phyloP scores from a whole-genome alignment of 2,888 invertebrate genomes.

The Molorchus minor region DNA sequence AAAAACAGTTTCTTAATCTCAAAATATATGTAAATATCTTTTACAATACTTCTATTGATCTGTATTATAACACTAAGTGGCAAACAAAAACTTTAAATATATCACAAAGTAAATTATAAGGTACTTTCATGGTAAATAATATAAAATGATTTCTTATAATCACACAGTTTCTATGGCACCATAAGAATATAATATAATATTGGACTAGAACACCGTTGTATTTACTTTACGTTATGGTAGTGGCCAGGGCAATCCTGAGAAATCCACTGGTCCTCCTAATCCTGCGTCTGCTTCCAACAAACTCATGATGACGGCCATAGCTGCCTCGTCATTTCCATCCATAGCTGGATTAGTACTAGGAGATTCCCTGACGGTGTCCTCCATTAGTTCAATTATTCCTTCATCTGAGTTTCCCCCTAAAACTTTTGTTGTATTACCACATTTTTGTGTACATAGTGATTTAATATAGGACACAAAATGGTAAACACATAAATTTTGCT shows the following conservation, averaged over 20 bases:
- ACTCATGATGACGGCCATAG: constrained; percentile 93
- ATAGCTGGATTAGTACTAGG: constrained; percentile 62
- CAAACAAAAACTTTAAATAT: not conserved
- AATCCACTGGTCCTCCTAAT: constrained; percentile 86
- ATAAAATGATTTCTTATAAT: not conserved
- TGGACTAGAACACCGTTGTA: constrained; percentile 1
- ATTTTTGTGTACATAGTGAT: too few relatives aligned
- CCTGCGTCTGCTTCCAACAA: constrained; percentile 89
- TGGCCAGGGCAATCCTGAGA: constrained; percentile 87
- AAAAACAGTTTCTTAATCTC: not conserved
- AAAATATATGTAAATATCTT: not conserved
- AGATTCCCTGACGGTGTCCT: constrained; percentile 64
- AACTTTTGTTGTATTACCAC: constrained; percentile 36
- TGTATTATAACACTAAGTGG: too few relatives aligned
- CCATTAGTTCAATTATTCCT: constrained; percentile 70
- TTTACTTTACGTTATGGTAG: constrained; percentile 66
- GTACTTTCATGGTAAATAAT: not conserved
- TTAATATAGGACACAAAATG: too few relatives aligned
- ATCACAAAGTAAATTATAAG: not conserved
- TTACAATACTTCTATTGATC: too few relatives aligned
- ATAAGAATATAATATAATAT: constrained; percentile 1
- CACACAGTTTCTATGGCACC: not conserved
- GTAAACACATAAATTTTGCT: too few relatives aligned
- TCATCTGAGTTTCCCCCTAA: constrained; percentile 60
- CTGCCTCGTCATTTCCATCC: constrained; percentile 87